Evolutionary conservation across 2,113 vertebrate genomes (phyloP).

Genomic region (rabbit (Oryctolagus cuniculus)): DNA sequence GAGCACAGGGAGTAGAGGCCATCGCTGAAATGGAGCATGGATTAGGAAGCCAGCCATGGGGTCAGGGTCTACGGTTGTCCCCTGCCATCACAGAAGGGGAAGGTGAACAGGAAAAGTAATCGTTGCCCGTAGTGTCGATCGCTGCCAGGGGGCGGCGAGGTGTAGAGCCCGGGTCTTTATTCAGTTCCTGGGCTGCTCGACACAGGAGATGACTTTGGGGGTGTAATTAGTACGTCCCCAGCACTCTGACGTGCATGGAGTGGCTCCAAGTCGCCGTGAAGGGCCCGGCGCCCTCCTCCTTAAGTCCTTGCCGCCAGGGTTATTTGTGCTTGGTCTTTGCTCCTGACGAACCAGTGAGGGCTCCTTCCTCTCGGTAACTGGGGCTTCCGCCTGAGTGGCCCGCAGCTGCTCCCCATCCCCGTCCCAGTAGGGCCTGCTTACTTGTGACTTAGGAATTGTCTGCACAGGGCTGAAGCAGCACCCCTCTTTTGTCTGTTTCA

Average conservation of each 20-base stretch:
- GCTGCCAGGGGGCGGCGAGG: slow-evolving; percentile 3
- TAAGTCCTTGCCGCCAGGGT: neutral
- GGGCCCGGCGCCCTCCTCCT: neutral
- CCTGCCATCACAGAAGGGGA: slow-evolving; percentile 11
- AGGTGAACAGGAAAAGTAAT: neutral
- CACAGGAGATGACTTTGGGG: neutral
- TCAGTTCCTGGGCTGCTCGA: slow-evolving; percentile 1
- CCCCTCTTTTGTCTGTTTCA: neutral
- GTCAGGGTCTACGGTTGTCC: neutral
- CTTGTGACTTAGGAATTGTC: neutral
- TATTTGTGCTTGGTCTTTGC: neutral
- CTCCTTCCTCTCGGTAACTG: neutral
- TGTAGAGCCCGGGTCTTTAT: neutral
- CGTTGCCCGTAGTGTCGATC: neutral
- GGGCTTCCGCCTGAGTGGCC: neutral
- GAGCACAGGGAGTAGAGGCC: neutral
- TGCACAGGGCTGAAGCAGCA: neutral
- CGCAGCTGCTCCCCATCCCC: neutral
- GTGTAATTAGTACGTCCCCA: neutral
- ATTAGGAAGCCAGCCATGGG: neutral
- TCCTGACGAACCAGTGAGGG: neutral
- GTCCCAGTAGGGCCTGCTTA: neutral
- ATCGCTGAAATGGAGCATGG: neutral
- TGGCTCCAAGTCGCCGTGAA: accelerated
- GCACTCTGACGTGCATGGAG: neutral